Conservation (phyloP, 2,113 vertebrate species). For the Erythrolamprus reginae region DNA sequence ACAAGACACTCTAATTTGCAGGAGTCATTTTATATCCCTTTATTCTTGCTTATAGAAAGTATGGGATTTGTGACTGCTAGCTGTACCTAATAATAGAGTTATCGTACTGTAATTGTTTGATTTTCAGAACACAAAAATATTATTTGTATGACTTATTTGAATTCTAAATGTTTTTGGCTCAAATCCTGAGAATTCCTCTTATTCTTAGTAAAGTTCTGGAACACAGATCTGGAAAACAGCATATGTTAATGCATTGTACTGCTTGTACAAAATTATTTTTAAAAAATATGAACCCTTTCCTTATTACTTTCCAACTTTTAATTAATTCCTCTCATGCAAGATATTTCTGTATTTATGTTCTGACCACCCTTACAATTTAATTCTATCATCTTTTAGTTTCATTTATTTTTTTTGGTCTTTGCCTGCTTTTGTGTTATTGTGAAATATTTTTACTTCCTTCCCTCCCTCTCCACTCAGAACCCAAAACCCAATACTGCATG, state of each 20-base stretch:
- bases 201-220: conserved; percentile 3
- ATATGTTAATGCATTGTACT: background rate
- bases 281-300: conserved; percentile 4
- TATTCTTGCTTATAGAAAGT: background rate
- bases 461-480: background rate
- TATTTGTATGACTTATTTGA: background rate
- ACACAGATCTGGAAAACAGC: conserved; percentile 29
- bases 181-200: conserved; percentile 2
- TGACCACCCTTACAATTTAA: background rate
- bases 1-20: background rate
- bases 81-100: background rate
- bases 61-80: background rate
- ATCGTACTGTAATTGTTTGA: background rate
- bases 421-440: background rate
- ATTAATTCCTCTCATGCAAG: background rate
- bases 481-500: background rate
- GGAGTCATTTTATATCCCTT: background rate
- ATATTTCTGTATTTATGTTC: background rate
- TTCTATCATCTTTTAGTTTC: background rate
- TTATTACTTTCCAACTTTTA: background rate
- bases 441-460: background rate
- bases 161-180: background rate
- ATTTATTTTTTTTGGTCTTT: background rate
- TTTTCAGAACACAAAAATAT: background rate
- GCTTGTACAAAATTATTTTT: background rate